phyloP scores from a whole-genome alignment of 2,888 invertebrate genomes.

The Latrodectus elegans region DNA sequence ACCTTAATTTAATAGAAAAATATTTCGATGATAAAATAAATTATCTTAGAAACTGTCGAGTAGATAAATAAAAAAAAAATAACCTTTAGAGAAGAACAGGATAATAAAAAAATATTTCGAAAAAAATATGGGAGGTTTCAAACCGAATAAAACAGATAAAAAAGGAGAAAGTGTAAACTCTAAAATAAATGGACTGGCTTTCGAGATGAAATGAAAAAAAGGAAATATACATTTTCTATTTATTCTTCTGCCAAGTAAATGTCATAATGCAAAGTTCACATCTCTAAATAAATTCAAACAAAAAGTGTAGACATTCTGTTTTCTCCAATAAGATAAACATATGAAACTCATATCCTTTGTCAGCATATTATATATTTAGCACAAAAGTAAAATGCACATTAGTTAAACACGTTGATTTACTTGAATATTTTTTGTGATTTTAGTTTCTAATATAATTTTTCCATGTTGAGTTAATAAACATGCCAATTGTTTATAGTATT shows the following conservation, averaged over 20 bases:
- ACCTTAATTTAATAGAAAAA: not conserved
- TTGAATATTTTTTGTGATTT: too few relatives aligned
- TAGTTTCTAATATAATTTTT: too few relatives aligned
- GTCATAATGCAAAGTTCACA: conserved; percentile 25
- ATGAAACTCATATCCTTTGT: too few relatives aligned
- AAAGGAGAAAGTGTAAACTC: conserved; percentile 21
- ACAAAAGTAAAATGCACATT: too few relatives aligned
- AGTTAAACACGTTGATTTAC: too few relatives aligned
- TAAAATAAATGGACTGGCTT: conserved; percentile 31
- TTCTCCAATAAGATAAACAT: conserved; percentile 8
- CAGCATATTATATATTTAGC: too few relatives aligned
- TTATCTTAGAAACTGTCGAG: not conserved
- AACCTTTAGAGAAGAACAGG: not conserved
- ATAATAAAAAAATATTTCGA: conserved; percentile 14
- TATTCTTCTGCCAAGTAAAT: conserved; percentile 38
- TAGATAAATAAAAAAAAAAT: not conserved
- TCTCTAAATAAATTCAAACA: conserved; percentile 38
- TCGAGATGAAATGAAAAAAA: conserved; percentile 15
- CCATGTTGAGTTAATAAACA: too few relatives aligned
- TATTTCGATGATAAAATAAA: not conserved
- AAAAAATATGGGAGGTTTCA: conserved; percentile 23
- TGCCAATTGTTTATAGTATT: too few relatives aligned
- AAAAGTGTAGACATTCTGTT: conserved; percentile 21
- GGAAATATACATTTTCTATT: conserved; percentile 25
- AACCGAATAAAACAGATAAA: conserved; percentile 12